These are phyloP conservation scores for Tinea pellionella DNA, from an alignment of 2,888 invertebrate species.

Conservation along the genomic window DNA sequence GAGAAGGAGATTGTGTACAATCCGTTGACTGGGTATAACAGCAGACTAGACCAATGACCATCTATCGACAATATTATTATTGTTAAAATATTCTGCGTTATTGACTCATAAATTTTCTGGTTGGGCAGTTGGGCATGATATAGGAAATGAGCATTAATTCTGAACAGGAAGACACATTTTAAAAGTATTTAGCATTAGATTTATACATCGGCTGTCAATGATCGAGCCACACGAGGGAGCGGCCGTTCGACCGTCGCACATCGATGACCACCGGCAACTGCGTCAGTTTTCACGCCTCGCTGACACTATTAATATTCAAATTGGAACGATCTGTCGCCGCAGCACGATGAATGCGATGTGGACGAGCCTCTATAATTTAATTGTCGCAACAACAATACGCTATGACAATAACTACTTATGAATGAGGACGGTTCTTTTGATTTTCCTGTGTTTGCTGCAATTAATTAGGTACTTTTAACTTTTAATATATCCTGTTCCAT, in stretches of 20 bases:
- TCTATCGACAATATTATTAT: too few species aligned
- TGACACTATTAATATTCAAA: slow-evolving; percentile 65
- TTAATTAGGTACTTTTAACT: slow-evolving; percentile 2
- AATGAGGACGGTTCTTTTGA: neutral
- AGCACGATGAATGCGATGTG: slow-evolving; percentile 19
- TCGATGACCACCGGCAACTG: slow-evolving; percentile 22
- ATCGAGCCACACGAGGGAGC: slow-evolving; percentile 39
- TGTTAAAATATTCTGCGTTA: too few species aligned
- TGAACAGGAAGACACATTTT: slow-evolving; percentile 2
- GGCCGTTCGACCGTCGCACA: slow-evolving; percentile 52
- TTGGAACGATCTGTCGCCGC: slow-evolving; percentile 62
- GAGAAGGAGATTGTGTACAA: too few species aligned
- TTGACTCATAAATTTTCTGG: neutral
- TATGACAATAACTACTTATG: neutral
- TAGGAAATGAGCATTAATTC: slow-evolving; percentile 7
- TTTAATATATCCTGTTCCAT: neutral
- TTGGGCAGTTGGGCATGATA: neutral
- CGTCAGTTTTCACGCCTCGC: slow-evolving; percentile 59
- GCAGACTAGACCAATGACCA: too few species aligned
- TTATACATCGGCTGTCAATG: slow-evolving; percentile 56
- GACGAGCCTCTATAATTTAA: slow-evolving; percentile 46
- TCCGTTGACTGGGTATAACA: too few species aligned
- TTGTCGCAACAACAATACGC: slow-evolving; percentile 20
- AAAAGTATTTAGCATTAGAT: slow-evolving; percentile 32
- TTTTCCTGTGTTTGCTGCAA: neutral